Conservation (phyloP, 2,113 vertebrate species). For the Oncorhynchus clarkii region DNA sequence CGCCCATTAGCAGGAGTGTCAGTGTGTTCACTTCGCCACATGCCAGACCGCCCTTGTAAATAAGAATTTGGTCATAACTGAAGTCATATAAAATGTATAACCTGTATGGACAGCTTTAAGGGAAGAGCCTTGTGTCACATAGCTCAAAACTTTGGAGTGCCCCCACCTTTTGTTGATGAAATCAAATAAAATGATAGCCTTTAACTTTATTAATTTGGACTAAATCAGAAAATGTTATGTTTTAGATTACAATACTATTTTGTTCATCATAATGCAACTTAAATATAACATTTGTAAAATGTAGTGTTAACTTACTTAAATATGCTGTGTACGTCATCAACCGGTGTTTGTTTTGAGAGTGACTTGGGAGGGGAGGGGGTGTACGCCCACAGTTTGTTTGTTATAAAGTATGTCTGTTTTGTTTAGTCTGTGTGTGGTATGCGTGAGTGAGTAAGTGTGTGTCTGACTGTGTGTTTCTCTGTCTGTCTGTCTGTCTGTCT, state of each 20-base stretch:
- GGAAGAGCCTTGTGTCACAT: too few relatives aligned
- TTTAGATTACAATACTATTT: not conserved
- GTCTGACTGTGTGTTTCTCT: not conserved
- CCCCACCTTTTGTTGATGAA: too few relatives aligned
- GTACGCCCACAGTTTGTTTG: not conserved
- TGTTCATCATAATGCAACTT: not conserved
- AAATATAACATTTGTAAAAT: not conserved
- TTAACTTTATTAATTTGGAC: not conserved
- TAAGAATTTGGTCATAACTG: too few relatives aligned
- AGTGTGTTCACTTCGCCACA: too few relatives aligned
- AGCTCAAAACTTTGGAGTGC: too few relatives aligned
- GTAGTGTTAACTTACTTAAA: not conserved
- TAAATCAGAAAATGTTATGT: not conserved
- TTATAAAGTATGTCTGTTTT: not conserved
- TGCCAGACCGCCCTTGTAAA: too few relatives aligned
- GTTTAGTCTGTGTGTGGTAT: slow-evolving; percentile 1
- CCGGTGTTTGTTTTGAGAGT: not conserved
- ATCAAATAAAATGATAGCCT: not conserved
- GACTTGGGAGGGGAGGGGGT: not conserved
- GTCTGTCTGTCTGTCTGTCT: not conserved
- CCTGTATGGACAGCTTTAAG: too few relatives aligned
- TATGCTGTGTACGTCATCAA: not conserved
- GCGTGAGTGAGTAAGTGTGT: slow-evolving; percentile 25
- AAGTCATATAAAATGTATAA: too few relatives aligned
- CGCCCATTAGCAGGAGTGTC: not conserved